phyloP scores from a whole-genome alignment of 2,888 invertebrate genomes.

The Teleogryllus oceanicus region DNA sequence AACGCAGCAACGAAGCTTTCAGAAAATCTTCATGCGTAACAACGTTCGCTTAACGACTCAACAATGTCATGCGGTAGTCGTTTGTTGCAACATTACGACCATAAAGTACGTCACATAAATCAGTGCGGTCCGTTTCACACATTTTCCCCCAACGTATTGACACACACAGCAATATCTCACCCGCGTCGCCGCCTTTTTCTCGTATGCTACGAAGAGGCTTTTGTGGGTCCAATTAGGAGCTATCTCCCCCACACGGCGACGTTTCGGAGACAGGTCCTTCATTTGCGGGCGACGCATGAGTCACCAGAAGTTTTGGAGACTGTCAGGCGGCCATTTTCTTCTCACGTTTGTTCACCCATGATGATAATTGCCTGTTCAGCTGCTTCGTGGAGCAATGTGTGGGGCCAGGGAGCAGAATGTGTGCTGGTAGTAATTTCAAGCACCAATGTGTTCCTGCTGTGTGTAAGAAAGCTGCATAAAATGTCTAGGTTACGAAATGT shows the following conservation, averaged over 20 bases:
- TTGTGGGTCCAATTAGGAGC: not conserved
- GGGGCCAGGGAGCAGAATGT: too few species aligned
- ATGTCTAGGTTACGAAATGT: too few species aligned
- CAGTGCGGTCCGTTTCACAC: not conserved
- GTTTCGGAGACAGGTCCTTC: constrained; percentile 8
- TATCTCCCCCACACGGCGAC: not conserved
- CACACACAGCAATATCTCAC: not conserved
- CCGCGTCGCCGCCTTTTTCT: not conserved
- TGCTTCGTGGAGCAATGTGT: too few species aligned
- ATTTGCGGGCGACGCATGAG: not conserved
- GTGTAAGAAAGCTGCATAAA: too few species aligned
- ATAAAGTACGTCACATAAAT: not conserved
- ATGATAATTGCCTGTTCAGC: too few species aligned
- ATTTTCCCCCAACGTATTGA: not conserved
- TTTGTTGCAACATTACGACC: not conserved
- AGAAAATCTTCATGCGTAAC: not conserved
- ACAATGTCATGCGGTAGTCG: not conserved
- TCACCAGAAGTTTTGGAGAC: too few species aligned
- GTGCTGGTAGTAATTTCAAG: too few species aligned
- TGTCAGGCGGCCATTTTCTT: too few species aligned
- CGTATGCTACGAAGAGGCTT: constrained; percentile 4
- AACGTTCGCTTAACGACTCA: not conserved
- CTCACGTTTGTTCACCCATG: too few species aligned
- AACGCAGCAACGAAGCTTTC: too few species aligned
- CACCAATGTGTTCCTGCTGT: too few species aligned